Evolutionary conservation across 2,888 invertebrate genomes (phyloP), one percentile per base, ranked within the genome.

Genomic region (Andrena bucephala): DNA sequence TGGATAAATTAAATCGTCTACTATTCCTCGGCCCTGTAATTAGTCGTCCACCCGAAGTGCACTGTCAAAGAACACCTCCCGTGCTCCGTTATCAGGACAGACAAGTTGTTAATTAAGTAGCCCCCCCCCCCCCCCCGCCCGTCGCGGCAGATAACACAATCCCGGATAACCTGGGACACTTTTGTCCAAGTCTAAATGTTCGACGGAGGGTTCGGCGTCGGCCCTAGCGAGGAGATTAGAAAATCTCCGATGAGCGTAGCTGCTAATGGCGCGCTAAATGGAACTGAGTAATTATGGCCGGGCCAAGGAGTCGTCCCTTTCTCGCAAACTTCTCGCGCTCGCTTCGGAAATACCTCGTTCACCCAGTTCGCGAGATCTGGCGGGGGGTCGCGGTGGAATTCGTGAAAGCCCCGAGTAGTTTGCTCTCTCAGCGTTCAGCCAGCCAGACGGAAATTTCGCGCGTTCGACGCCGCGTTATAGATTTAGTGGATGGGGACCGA

Each of bases 71-170:
- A 82, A 82, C 81, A 71, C 62, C 75, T 82, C 70, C 70, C 66
- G 60, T 31, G 65, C 71, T 59, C 72, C 68, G 79, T 83, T 84
- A 84, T 84, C 83, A 79, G 75, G 75, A 74, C 57, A 57, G 84
- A 83, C 84, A 80, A 79, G 74, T 75, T 79, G 76, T 78, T 84
- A 84, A 84, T 84, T 84, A 84, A 84, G 84, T 80, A 69, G 67
- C 63, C 74, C 57, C 24, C 54, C 20, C 72, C 6, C 72, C 6
- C 6, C 73, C 60, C 7, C 42, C 36, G 67, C 77, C 77, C 77
- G 70, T 60, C 66, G 50, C 29, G 16, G 50, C 62, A 80, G 84
- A 83, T 83, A 84, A 83, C 84, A 67, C 70, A 71, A 79, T 75
- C 63, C 72, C 10, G 72, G 79, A 76, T 73, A 85, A 62, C 66